A percentile compares a stretch with the other conserved stretches of the same genome.
Evolutionary conservation across 1,140 invertebrate species (phyloP).

Genomic region (Vollenhovia emeryi): DNA sequence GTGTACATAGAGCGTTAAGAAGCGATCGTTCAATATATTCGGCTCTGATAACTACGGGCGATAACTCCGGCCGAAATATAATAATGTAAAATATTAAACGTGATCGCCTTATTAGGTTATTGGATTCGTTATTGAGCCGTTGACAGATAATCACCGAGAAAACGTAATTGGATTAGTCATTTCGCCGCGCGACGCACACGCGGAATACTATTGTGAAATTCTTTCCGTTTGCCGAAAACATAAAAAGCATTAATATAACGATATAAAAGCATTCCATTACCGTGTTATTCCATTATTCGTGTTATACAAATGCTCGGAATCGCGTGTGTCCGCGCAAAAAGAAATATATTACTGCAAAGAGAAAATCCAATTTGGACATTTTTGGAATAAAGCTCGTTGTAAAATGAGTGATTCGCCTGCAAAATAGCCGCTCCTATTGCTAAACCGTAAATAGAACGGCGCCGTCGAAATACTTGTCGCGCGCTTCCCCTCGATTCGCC

Average conservation of each 20-base stretch:
- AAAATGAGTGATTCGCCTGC: slow-evolving; percentile 6
- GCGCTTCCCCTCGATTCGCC: not conserved
- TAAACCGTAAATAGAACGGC: not conserved
- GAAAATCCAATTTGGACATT: slow-evolving; percentile 40
- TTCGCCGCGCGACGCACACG: not conserved
- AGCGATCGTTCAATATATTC: slow-evolving; percentile 52
- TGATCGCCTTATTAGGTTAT: slow-evolving; percentile 36
- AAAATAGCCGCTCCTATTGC: not conserved
- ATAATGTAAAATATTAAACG: slow-evolving; percentile 30
- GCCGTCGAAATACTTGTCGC: not conserved
- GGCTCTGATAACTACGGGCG: slow-evolving; percentile 16
- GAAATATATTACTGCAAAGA: not conserved
- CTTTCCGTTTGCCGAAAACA: not conserved
- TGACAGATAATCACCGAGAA: not conserved
- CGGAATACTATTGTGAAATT: not conserved
- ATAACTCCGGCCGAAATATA: slow-evolving; percentile 22
- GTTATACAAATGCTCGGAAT: slow-evolving; percentile 15
- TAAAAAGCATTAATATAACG: slow-evolving; percentile 42
- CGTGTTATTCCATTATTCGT: slow-evolving; percentile 21
- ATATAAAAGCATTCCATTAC: slow-evolving; percentile 43
- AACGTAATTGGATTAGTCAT: slow-evolving; percentile 1
- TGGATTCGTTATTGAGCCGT: not conserved
- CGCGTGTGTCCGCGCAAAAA: slow-evolving; percentile 5
- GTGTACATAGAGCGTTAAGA: slow-evolving; percentile 49
- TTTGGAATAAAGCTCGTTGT: slow-evolving; percentile 35